Evolutionary conservation across 2,888 invertebrate species (phyloP), one percentile per base, ranked within the genome.

Genomic region (Cantharis nigra): DNA sequence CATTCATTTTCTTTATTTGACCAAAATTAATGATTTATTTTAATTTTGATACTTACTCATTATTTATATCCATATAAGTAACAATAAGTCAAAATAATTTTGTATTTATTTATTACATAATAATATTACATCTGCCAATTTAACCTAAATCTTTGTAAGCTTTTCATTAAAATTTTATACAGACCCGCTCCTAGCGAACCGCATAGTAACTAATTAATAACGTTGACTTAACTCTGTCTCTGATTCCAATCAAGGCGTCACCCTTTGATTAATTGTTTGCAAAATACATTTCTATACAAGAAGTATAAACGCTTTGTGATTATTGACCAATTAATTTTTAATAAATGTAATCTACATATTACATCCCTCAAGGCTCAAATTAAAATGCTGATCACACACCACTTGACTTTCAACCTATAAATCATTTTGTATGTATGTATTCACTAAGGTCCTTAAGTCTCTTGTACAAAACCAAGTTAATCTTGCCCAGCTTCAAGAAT

Each of bases 181-280:
- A 26, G 26, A 67, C 20, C 26, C 20, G n/a, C 26, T 67, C 20
- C 65, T 20, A 67, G 65, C 65, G 65, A 26, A 67, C 65, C 65
- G 20, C 26, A 67, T 67, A 67, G 65, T 67, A 67, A 67, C 65
- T 67, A 67, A 67, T 67, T 67, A 67, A 67, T 67, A 67, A 67
- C 65, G 65, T 67, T 23, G 65, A 67, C 65, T 67, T 67, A 49
- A 67, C 65, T 67, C 65, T 67, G 65, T 67, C 65, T 67, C 65
- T 67, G 65, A 67, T 67, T 67, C 65, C 65, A 67, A 67, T 67
- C 65, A 26, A 67, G 65, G 65, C 65, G 65, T 67, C 65, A 67
- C 65, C 26, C 26, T 23, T n/a, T 67, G 65, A 67, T 67, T 67
- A 67, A 67, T 67, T 67, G 65, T 67, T 67, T 23, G 65, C 26